These are phyloP conservation scores for Atta colombica DNA, from an alignment of 1,140 invertebrate species.

Conservation along the genomic window DNA sequence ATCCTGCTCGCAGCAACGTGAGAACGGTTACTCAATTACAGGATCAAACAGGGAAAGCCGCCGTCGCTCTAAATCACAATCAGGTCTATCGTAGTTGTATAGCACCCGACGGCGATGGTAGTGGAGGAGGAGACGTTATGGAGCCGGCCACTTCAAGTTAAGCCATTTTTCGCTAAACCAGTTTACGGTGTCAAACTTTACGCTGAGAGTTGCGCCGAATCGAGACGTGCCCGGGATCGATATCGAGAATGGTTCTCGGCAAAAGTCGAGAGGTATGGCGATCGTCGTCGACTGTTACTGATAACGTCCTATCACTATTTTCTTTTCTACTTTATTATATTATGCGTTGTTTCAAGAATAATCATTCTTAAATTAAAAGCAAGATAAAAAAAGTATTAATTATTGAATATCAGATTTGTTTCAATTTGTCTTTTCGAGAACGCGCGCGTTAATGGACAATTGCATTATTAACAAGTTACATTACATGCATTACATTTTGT, in stretches of 20 bases:
- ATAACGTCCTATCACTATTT: slow-evolving; percentile 21
- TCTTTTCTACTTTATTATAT: neutral
- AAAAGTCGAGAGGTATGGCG: slow-evolving; percentile 15
- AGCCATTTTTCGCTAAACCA: slow-evolving; percentile 84
- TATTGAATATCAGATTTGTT: slow-evolving; percentile 2
- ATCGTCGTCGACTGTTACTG: slow-evolving; percentile 40
- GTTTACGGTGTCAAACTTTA: slow-evolving; percentile 84
- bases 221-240: slow-evolving; percentile 73
- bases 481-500: neutral
- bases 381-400: neutral
- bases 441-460: neutral
- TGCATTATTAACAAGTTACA: neutral
- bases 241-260: slow-evolving; percentile 61
- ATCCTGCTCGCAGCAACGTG: slow-evolving; percentile 41
- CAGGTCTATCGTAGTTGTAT: slow-evolving; percentile 48
- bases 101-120: slow-evolving; percentile 41
- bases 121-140: slow-evolving; percentile 65
- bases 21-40: slow-evolving; percentile 77
- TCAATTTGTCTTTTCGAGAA: neutral
- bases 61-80: slow-evolving; percentile 82
- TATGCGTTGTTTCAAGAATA: neutral
- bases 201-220: slow-evolving; percentile 58
- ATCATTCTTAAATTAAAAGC: neutral
- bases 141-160: slow-evolving; percentile 78
- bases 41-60: slow-evolving; percentile 78